Percentiles rank a stretch among this genome's conserved stretches.
Evolutionary conservation across 1,140 invertebrate species (phyloP).

Genomic region (Euschistus heros): DNA sequence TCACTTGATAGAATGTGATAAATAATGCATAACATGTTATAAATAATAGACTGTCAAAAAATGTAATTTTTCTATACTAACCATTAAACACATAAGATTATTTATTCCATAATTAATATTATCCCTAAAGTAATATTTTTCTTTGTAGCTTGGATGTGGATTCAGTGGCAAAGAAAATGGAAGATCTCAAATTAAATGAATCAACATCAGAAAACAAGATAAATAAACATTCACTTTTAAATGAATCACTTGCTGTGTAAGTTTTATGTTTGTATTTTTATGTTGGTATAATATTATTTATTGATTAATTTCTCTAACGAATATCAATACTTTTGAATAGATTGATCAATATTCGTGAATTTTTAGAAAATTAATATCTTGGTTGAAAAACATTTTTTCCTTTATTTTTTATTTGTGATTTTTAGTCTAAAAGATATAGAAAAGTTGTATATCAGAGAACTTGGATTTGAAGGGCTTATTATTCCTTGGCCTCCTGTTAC

Average conservation of each 20-base stretch:
- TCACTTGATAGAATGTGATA: too few species aligned
- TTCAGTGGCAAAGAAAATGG: background rate
- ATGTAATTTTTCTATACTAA: too few species aligned
- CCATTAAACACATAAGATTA: too few species aligned
- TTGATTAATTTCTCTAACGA: too few species aligned
- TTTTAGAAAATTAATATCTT: too few species aligned
- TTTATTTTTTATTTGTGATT: conserved; percentile 1
- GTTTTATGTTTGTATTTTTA: background rate
- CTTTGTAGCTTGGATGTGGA: conserved; percentile 16
- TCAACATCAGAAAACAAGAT: background rate
- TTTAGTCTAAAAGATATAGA: conserved; percentile 24
- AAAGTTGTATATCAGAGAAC: conserved; percentile 24
- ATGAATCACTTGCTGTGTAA: background rate
- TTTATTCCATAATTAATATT: too few species aligned
- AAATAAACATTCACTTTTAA: background rate
- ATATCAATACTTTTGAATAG: too few species aligned
- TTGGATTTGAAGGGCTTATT: conserved; percentile 20
- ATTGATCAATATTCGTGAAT: too few species aligned
- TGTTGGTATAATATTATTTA: too few species aligned
- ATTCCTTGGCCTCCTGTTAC: conserved; percentile 20
- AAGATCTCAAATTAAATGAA: background rate
- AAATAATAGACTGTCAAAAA: too few species aligned
- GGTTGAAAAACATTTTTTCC: too few species aligned
- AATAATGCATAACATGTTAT: too few species aligned
- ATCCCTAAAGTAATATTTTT: background rate